Evolutionary conservation across 37 sponge, comb jelly and placozoan genomes (phyloP).

Genomic region (Petrosia ficiformis): DNA sequence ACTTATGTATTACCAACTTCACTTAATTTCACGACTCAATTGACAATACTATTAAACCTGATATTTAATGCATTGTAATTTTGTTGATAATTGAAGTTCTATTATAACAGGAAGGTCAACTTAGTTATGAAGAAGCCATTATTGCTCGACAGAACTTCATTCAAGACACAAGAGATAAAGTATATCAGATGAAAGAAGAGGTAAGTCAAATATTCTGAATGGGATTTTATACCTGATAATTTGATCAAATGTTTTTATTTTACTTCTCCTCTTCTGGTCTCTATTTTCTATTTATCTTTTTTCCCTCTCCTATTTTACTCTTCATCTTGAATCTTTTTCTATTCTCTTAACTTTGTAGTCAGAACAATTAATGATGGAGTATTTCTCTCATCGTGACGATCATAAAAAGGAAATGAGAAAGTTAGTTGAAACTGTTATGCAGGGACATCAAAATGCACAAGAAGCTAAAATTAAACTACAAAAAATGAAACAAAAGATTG

Average conservation of each 20-base stretch:
- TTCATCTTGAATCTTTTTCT: not conserved
- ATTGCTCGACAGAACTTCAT: slow-evolving; percentile 76
- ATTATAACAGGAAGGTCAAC: slow-evolving; percentile 57
- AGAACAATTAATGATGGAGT: slow-evolving; percentile 71
- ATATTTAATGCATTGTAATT: not conserved
- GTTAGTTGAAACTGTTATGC: slow-evolving; percentile 77
- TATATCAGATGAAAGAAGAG: slow-evolving; percentile 77
- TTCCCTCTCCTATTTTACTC: not conserved
- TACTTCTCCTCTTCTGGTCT: not conserved
- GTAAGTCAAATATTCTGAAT: no score
- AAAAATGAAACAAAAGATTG: slow-evolving; percentile 85
- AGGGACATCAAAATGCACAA: slow-evolving; percentile 74
- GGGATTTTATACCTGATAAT: not conserved
- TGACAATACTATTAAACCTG: not conserved
- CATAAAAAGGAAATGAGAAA: slow-evolving; percentile 72
- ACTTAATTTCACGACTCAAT: not conserved
- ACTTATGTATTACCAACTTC: no score
- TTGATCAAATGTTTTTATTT: not conserved
- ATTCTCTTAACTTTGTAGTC: slow-evolving; percentile 14
- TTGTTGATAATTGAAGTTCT: not conserved
- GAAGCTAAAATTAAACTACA: slow-evolving; percentile 76
- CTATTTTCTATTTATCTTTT: not conserved
- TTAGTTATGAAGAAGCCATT: slow-evolving; percentile 96
- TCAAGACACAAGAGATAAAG: slow-evolving; percentile 57
- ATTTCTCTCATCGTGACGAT: slow-evolving; percentile 74